phyloP scores from a whole-genome alignment of 2,113 vertebrate species.

The Meles meles region DNA sequence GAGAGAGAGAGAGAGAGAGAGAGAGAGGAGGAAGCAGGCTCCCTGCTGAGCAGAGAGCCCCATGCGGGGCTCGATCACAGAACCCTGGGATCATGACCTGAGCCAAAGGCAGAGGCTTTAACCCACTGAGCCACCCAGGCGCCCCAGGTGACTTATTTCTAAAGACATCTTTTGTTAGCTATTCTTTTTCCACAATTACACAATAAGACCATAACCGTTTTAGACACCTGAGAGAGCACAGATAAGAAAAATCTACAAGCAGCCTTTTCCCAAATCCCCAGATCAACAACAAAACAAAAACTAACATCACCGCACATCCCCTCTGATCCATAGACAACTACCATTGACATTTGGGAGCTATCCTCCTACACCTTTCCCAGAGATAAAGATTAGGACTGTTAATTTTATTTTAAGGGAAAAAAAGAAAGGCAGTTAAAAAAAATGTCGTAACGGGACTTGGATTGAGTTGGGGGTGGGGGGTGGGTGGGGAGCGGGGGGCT shows the following conservation, averaged over 20 bases:
- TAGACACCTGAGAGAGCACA: background rate
- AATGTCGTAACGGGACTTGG: background rate
- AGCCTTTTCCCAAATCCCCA: background rate
- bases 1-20: too few species aligned
- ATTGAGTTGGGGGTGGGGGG: background rate
- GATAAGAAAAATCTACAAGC: background rate
- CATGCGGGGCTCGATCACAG: too few species aligned
- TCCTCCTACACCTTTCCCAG: background rate
- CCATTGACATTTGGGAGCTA: background rate
- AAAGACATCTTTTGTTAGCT: background rate
- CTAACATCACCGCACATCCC: background rate
- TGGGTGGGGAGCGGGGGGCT: background rate
- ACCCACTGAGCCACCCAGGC: too few species aligned
- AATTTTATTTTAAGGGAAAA: background rate
- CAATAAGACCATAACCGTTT: background rate
- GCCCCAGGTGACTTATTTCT: background rate
- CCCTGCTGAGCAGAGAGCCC: too few species aligned
- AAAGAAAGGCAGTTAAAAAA: background rate
- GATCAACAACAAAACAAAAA: background rate
- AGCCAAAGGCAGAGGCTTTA: too few species aligned
- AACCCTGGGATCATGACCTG: too few species aligned
- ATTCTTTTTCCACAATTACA: background rate
- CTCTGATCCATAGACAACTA: background rate
- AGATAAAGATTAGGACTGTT: background rate
- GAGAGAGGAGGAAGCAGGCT: too few species aligned